These are phyloP conservation scores for Apeira syringaria DNA, from an alignment of 2,888 invertebrate species.

Conservation along the genomic window DNA sequence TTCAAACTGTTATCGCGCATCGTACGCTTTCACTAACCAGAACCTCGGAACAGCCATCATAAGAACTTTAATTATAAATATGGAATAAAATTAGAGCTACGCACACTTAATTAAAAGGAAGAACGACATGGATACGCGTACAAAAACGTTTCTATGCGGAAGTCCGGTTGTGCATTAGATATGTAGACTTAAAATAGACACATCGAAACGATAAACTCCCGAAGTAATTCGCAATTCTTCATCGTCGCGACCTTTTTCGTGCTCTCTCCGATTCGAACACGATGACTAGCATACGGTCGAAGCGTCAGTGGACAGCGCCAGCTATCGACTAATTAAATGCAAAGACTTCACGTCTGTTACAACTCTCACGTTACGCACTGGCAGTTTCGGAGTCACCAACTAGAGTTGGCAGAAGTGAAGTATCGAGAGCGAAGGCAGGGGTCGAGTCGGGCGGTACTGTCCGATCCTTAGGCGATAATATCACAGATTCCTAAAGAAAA, in stretches of 20 bases:
- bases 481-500: slow-evolving; percentile 76
- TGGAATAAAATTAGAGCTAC: slow-evolving; percentile 35
- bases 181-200: slow-evolving; percentile 53
- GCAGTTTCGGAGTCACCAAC: background rate
- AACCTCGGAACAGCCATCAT: slow-evolving; percentile 68
- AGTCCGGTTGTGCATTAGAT: slow-evolving; percentile 42
- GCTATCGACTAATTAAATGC: slow-evolving; percentile 55
- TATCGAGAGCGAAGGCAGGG: slow-evolving; percentile 53
- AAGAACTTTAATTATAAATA: slow-evolving; percentile 52
- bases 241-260: background rate
- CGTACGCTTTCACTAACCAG: slow-evolving; percentile 63
- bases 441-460: slow-evolving; percentile 28
- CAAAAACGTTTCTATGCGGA: slow-evolving; percentile 43
- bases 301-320: slow-evolving; percentile 46
- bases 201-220: too few relatives aligned
- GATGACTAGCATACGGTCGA: slow-evolving; percentile 55
- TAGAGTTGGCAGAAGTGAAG: slow-evolving; percentile 32
- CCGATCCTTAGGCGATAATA: slow-evolving; percentile 77
- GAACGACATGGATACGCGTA: slow-evolving; percentile 43
- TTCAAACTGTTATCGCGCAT: slow-evolving; percentile 19
- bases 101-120: slow-evolving; percentile 47
- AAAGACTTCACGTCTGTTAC: slow-evolving; percentile 36
- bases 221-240: too few relatives aligned
- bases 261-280: slow-evolving; percentile 23
- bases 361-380: background rate